Conservation (phyloP, 2,888 invertebrate genomes). For the Asteroscopus sphinx region DNA sequence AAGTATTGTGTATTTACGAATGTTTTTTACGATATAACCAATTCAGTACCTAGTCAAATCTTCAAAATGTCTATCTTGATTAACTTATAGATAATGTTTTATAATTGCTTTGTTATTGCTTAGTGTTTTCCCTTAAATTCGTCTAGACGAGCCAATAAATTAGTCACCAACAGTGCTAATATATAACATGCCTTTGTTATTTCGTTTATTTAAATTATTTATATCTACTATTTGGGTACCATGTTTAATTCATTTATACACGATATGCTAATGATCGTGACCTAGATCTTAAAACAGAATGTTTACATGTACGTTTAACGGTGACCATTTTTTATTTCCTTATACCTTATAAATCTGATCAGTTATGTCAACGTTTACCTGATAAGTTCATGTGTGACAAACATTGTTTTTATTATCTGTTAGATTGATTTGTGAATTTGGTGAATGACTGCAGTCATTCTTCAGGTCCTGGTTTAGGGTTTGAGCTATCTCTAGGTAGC, state of each 20-base stretch:
- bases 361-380: slow-evolving; percentile 11
- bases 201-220: slow-evolving; percentile 7
- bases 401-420: no score
- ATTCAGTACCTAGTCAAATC: no score
- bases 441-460: no score
- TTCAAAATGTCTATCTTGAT: no score
- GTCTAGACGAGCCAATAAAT: slow-evolving; percentile 24
- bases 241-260: slow-evolving; percentile 44
- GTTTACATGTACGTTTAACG: slow-evolving; percentile 37
- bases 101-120: background rate
- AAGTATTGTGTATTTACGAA: no score
- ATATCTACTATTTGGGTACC: slow-evolving; percentile 18
- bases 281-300: slow-evolving; percentile 30
- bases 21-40: no score
- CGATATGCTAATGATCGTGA: slow-evolving; percentile 45
- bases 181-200: slow-evolving; percentile 13
- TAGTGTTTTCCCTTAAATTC: background rate
- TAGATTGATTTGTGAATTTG: no score
- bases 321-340: slow-evolving; percentile 36
- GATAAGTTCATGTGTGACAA: no score
- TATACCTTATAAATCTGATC: slow-evolving; percentile 12
- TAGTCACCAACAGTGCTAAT: slow-evolving; percentile 29
- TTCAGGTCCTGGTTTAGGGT: no score
- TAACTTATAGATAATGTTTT: no score
- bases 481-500: no score